Percentiles rank a stretch among this genome's conserved stretches.
These are phyloP conservation scores for Candoia aspera DNA, from an alignment of 2,113 vertebrate species.

Conservation along the genomic window DNA sequence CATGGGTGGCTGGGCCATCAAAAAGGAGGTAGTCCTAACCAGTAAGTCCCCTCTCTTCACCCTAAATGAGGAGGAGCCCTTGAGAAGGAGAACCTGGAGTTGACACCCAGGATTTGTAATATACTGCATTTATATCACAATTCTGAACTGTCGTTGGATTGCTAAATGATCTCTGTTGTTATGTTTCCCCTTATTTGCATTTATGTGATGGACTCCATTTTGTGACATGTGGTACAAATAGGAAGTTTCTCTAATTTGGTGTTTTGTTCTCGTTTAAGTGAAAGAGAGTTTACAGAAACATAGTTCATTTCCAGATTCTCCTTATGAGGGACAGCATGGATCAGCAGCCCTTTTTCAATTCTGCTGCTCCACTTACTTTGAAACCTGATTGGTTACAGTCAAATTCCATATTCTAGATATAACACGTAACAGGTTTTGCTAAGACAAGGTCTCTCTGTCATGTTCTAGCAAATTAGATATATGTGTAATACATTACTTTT, in stretches of 20 bases:
- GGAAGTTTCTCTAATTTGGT: background rate
- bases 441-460: background rate
- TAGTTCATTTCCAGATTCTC: background rate
- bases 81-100: background rate
- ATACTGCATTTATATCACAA: background rate
- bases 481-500: background rate
- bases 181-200: background rate
- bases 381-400: background rate
- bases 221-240: background rate
- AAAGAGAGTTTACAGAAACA: background rate
- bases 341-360: too few species aligned
- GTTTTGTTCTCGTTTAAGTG: background rate
- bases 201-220: background rate
- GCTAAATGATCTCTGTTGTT: background rate
- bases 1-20: background rate
- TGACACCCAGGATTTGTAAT: background rate
- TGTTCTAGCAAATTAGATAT: background rate
- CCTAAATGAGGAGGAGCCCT: background rate
- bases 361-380: background rate
- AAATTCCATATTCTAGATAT: background rate
- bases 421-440: background rate
- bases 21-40: background rate
- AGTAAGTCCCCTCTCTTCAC: background rate
- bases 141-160: background rate
- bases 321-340: too few species aligned